Evolutionary conservation across 2,888 invertebrate genomes (phyloP), one percentile per base, ranked within the genome.

Genomic region (Scaptomyza caliginosa): DNA sequence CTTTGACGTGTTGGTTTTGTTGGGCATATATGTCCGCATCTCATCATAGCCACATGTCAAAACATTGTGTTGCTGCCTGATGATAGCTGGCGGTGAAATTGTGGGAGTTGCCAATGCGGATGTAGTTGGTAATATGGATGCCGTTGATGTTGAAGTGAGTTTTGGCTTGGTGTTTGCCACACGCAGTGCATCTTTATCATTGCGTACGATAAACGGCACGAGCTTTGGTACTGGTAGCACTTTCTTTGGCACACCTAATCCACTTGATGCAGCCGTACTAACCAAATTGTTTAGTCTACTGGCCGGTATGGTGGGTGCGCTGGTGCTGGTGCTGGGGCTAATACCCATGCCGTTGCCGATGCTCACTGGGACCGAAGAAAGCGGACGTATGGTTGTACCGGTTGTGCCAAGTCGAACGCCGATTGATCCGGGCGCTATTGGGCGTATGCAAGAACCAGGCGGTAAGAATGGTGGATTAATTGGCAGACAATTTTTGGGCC

Each of bases 311-410:
- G 23, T 23, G 40, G 8, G 8, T 8, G 1, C 8, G 3, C 5
- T 13, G 13, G 4, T n/a, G 2, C 8, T 13, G 13, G 7, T 7
- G 5, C 7, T 7, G 39, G 7, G 11, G 11, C 5, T 34, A 8
- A 16, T 34, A 7, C 32, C n/a, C 6, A 11, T 32, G 13, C 32
- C 32, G 6, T 6, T 34, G 16, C 32, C 32, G 7, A 34, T 34
- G 32, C 7, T 7, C 16, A 34, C 32, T 6, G 34, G 13, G 2
- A 32, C 6, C 8, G 34, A 4, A 7, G 16, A 6, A 7, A 34
- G 13, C 1, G 36, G 36, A 4, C 24, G 57, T 21, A 51, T 57
- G 5, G 32, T 58, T 21, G 26, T 26, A 21, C 21, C 8, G 8
- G 19, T n/a, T n/a, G n/a, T 11, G 17, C 45, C 13, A 1, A 34